Conservation (phyloP, 2,888 invertebrate species). For the Lymantria dispar region DNA sequence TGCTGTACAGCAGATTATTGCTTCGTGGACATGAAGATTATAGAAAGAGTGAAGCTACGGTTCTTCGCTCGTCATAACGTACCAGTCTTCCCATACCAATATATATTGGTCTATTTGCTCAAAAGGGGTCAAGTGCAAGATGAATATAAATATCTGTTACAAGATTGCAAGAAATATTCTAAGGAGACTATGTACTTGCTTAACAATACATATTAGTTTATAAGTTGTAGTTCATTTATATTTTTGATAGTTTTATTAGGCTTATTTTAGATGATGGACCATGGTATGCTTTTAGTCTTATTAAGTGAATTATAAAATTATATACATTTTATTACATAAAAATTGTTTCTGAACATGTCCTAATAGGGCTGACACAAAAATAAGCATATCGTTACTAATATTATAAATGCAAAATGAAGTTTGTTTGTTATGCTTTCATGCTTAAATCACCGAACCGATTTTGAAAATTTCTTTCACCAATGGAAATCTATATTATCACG, state of each 20-base stretch:
- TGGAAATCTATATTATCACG: no score
- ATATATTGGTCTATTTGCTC: constrained; percentile 66
- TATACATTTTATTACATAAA: no score
- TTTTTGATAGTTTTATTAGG: constrained; percentile 4
- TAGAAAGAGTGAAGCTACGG: constrained; percentile 68
- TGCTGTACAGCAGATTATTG: constrained; percentile 75
- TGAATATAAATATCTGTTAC: constrained; percentile 69
- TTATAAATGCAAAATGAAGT: no score
- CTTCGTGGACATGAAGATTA: constrained; percentile 77
- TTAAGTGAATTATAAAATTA: no score
- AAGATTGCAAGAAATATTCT: constrained; percentile 63
- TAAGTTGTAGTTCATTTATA: neutral
- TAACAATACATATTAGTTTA: constrained; percentile 61
- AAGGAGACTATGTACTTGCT: constrained; percentile 61
- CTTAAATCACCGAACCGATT: no score
- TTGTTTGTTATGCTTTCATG: no score
- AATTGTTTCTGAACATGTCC: no score
- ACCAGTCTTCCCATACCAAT: constrained; percentile 75
- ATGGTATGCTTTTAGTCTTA: neutral
- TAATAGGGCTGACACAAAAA: no score
- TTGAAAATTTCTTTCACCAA: no score
- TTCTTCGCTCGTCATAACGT: constrained; percentile 75
- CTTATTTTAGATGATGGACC: neutral
- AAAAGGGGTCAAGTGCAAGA: constrained; percentile 67
- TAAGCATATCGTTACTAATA: no score